Evolutionary conservation across 2,797 vertebrate genomes (phyloP).

Genomic region (Sciurus vulgaris): DNA sequence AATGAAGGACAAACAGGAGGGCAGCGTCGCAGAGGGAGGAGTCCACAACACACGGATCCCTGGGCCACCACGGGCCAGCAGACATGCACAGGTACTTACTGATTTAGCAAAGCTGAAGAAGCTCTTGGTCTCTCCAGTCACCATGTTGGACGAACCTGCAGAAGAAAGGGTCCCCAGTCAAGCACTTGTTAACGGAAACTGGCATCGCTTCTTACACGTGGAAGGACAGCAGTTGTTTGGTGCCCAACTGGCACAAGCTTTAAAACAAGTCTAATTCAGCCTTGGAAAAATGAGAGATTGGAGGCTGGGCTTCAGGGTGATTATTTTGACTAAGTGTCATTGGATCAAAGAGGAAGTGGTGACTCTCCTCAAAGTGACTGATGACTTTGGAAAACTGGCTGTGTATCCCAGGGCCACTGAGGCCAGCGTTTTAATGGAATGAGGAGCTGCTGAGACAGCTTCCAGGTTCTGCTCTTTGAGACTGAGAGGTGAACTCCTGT

Average conservation of each 20-base stretch:
- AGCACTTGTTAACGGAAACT: neutral
- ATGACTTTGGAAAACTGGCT: constrained; percentile 10
- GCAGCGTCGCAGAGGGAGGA: neutral
- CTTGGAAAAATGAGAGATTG: neutral
- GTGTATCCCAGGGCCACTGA: neutral
- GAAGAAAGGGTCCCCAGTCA: constrained; percentile 79
- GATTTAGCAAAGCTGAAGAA: constrained; percentile 99
- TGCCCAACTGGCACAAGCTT: neutral
- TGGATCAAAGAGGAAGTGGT: neutral
- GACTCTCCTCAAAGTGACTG: neutral
- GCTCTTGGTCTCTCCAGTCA: constrained; percentile 99
- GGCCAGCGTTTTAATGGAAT: neutral
- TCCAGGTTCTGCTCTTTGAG: neutral
- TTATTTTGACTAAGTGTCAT: neutral
- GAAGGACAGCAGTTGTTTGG: neutral
- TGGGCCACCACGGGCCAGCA: fast-evolving
- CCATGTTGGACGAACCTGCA: constrained; percentile 99
- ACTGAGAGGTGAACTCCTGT: neutral
- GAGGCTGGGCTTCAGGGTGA: too few species aligned
- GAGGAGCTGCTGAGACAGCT: neutral
- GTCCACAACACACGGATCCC: neutral
- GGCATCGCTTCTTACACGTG: neutral
- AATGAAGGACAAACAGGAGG: neutral
- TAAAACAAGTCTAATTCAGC: constrained; percentile 15
- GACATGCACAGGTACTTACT: constrained; percentile 89